Conservation (phyloP, 2,113 vertebrate genomes). For the Saiga tatarica region DNA sequence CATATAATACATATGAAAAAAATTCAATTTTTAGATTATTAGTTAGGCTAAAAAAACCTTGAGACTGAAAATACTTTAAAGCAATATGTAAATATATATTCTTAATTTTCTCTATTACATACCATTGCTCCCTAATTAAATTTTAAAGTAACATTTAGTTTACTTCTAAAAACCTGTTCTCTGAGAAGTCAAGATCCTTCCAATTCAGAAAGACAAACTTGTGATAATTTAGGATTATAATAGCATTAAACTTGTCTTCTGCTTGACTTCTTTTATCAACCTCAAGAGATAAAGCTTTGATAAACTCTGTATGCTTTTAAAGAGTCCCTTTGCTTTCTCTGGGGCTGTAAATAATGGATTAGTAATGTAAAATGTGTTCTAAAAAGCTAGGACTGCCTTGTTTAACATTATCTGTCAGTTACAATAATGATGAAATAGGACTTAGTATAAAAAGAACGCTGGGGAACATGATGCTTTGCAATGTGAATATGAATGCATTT, state of each 20-base stretch:
- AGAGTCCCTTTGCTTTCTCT: constrained; percentile 53
- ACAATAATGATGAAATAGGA: constrained; percentile 40
- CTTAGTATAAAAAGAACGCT: background rate
- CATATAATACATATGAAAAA: background rate
- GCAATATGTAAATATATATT: background rate
- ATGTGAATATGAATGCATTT: background rate
- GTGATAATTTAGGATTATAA: background rate
- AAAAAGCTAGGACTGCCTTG: constrained; percentile 53
- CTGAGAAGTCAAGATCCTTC: background rate
- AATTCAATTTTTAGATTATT: background rate
- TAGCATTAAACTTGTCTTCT: background rate
- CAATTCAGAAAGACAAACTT: background rate
- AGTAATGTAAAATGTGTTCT: constrained; percentile 39
- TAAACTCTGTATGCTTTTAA: background rate
- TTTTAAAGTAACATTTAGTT: background rate
- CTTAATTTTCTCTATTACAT: background rate
- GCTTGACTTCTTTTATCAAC: background rate
- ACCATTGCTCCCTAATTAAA: background rate
- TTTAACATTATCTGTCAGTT: background rate
- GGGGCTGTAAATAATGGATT: constrained; percentile 63
- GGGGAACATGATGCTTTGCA: background rate
- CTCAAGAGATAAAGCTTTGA: constrained; percentile 6
- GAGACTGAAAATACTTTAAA: background rate
- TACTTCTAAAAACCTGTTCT: background rate
- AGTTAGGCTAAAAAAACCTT: background rate